These are phyloP conservation scores for Coilia nasus DNA, from an alignment of 2,797 vertebrate species.

Conservation along the genomic window DNA sequence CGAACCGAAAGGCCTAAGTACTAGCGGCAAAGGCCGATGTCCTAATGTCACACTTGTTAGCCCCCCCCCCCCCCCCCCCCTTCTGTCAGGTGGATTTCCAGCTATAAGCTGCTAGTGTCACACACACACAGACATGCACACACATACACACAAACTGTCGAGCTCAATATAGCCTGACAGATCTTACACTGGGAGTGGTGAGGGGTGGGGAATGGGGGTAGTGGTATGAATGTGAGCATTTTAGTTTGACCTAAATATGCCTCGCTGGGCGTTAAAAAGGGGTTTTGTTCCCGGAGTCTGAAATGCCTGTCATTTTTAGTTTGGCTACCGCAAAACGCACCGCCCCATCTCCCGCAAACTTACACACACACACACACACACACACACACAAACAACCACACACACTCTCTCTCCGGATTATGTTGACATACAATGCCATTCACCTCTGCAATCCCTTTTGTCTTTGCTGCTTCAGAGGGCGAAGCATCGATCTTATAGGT, in stretches of 20 bases:
- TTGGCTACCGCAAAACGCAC: neutral
- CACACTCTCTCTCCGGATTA: neutral
- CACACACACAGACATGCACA: neutral
- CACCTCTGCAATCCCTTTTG: neutral
- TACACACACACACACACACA: neutral
- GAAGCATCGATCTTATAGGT: neutral
- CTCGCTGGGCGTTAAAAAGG: constrained; percentile 9
- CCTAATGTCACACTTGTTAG: neutral
- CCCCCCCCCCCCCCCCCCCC: neutral
- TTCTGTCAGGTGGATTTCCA: neutral
- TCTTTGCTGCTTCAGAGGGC: neutral
- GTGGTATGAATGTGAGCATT: constrained; percentile 6
- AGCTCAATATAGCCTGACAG: neutral
- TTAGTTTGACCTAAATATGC: constrained; percentile 22
- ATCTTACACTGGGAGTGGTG: neutral
- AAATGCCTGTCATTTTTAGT: neutral
- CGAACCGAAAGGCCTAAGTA: neutral
- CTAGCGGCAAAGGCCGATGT: neutral
- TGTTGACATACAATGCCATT: neutral
- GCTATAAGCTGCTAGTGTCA: neutral
- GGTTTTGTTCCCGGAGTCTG: neutral
- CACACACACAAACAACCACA: neutral
- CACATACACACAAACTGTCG: neutral
- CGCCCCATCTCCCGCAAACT: neutral
- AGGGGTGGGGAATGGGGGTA: constrained; percentile 5